Conservation (phyloP, 1,140 invertebrate species). For the Coboldia fuscipes region DNA sequence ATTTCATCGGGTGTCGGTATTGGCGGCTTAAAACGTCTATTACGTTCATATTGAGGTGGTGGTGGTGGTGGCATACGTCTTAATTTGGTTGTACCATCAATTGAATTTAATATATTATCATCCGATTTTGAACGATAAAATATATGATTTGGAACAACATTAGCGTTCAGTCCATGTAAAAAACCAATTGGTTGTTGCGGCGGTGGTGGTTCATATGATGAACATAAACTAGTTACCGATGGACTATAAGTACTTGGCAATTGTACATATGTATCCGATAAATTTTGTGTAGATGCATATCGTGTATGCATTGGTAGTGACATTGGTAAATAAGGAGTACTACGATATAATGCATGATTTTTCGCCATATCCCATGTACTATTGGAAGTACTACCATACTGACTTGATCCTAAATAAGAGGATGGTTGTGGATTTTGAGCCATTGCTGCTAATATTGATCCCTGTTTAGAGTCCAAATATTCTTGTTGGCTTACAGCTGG, state of each 20-base stretch:
- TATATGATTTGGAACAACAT: conserved; percentile 24
- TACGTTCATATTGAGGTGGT: conserved; percentile 39
- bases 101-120: conserved; percentile 51
- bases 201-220: conserved; percentile 27
- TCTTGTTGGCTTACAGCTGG: conserved; percentile 72
- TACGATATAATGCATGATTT: conserved; percentile 50
- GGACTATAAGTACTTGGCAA: conserved; percentile 31
- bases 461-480: conserved; percentile 68
- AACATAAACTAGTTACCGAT: conserved; percentile 28
- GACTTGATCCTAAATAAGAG: conserved; percentile 28
- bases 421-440: conserved; percentile 30
- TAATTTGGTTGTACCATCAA: conserved; percentile 33
- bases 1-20: conserved; percentile 16
- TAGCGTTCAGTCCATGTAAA: conserved; percentile 28
- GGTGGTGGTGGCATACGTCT: conserved; percentile 48
- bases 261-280: conserved; percentile 44
- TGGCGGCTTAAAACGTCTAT: conserved; percentile 12
- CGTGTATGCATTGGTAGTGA: conserved; percentile 37
- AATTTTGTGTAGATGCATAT: conserved; percentile 52
- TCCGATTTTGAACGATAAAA: conserved; percentile 50
- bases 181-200: conserved; percentile 21
- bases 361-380: conserved; percentile 28
- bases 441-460: conserved; percentile 36
- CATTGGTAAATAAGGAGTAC: conserved; percentile 49
- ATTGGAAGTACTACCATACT: conserved; percentile 5